Conservation (phyloP, 2,113 vertebrate species). For the Thalassarche chlororhynchos region DNA sequence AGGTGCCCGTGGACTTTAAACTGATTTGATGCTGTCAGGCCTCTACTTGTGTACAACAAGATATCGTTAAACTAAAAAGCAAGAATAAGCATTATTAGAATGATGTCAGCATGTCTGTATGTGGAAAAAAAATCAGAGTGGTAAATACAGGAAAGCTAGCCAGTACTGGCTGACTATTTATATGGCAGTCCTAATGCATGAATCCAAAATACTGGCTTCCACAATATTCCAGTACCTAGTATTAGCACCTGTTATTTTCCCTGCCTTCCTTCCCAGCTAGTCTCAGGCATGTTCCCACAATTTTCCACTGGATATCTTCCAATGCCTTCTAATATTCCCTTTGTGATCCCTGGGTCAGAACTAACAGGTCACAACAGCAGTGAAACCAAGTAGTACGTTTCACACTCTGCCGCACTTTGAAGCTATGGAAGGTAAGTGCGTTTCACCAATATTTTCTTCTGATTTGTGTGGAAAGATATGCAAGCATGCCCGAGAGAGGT, state of each 20-base stretch:
- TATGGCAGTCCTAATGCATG: neutral
- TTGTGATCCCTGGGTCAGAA: neutral
- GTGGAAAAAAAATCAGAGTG: neutral
- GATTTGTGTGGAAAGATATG: neutral
- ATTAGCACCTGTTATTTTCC: neutral
- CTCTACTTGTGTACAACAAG: constrained; percentile 93
- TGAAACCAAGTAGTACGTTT: neutral
- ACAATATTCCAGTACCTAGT: neutral
- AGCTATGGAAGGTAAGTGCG: neutral
- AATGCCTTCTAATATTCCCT: neutral
- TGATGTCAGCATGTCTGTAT: neutral
- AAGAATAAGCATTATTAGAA: neutral
- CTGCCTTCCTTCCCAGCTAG: neutral
- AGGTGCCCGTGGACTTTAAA: constrained; percentile 97
- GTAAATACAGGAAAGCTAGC: neutral
- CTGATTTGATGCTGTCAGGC: constrained; percentile 92
- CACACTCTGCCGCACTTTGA: neutral
- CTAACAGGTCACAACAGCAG: neutral
- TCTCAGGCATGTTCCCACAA: neutral
- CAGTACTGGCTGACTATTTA: neutral
- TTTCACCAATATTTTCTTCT: neutral
- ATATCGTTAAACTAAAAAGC: constrained; percentile 89
- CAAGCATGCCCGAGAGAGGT: neutral
- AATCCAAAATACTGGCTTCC: neutral
- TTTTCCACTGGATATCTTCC: neutral